These are phyloP conservation scores for Andrena minutula DNA, from an alignment of 2,888 invertebrate species.

Conservation along the genomic window DNA sequence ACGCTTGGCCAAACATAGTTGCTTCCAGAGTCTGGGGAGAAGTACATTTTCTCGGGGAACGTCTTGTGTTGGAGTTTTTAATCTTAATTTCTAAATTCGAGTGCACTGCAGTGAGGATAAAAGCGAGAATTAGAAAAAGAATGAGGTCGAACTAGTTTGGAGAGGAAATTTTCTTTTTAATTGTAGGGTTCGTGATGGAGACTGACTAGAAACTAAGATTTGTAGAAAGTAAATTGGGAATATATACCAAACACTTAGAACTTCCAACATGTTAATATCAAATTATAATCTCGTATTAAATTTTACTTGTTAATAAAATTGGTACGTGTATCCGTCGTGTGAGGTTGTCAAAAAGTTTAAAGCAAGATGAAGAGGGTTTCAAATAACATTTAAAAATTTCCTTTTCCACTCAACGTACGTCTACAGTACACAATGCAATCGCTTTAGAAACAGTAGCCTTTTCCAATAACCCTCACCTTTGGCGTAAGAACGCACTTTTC, in stretches of 20 bases:
- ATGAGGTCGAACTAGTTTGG: background rate
- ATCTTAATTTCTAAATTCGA: background rate
- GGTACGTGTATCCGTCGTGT: background rate
- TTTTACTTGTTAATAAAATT: background rate
- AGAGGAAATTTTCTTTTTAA: background rate
- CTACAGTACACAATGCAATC: conserved; percentile 12
- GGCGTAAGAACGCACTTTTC: background rate
- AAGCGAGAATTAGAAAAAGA: background rate
- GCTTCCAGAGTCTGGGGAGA: no score
- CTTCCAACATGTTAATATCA: no score
- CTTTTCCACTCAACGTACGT: conserved; percentile 12
- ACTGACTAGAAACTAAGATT: no score
- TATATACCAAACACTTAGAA: no score
- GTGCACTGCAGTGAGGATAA: background rate
- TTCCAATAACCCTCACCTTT: conserved; percentile 3
- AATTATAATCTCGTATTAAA: no score
- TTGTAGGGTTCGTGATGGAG: background rate
- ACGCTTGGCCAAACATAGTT: conserved; percentile 1
- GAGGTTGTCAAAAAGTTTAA: conserved; percentile 36
- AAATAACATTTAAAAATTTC: conserved; percentile 34
- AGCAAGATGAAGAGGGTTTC: conserved; percentile 16
- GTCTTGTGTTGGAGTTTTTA: background rate
- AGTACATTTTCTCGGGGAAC: background rate
- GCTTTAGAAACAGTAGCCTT: conserved; percentile 14
- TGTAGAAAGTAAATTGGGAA: no score